Conservation (phyloP, 2,888 invertebrate species). For the Acleris sparsana region DNA sequence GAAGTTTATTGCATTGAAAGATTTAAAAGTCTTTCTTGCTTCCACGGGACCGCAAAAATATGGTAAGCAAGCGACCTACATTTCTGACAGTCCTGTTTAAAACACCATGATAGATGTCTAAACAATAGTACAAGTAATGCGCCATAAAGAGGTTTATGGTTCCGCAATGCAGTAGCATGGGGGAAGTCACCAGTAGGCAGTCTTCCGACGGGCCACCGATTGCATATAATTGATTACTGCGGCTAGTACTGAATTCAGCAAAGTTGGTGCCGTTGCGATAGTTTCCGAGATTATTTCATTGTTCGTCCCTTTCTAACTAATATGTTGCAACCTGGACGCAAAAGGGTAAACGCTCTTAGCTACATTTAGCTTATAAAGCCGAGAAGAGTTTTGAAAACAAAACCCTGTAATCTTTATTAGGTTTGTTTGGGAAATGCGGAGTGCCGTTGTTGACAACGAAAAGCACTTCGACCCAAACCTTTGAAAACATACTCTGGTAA, state of each 20-base stretch:
- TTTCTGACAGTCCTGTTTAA: not conserved
- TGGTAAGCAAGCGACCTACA: no score
- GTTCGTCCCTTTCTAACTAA: not conserved
- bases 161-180: conserved; percentile 35
- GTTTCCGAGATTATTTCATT: not conserved
- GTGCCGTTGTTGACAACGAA: conserved; percentile 28
- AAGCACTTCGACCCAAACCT: conserved; percentile 25
- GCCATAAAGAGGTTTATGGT: conserved; percentile 30
- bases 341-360: conserved; percentile 7
- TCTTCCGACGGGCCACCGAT: conserved; percentile 29
- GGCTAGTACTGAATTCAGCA: conserved; percentile 22
- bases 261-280: conserved; percentile 13
- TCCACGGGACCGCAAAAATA: no score
- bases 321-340: not conserved
- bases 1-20: no score
- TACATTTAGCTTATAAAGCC: not conserved
- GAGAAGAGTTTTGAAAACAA: conserved; percentile 24
- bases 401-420: conserved; percentile 33
- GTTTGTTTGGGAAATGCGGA: conserved; percentile 12
- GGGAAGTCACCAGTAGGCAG: conserved; percentile 34
- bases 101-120: conserved; percentile 15
- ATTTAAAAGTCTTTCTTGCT: no score
- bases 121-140: conserved; percentile 28
- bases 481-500: conserved; percentile 17
- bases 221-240: conserved; percentile 37